phyloP scores from a whole-genome alignment of 92 coral and sea anemone species.

The Umimayanthus chanpuru region DNA sequence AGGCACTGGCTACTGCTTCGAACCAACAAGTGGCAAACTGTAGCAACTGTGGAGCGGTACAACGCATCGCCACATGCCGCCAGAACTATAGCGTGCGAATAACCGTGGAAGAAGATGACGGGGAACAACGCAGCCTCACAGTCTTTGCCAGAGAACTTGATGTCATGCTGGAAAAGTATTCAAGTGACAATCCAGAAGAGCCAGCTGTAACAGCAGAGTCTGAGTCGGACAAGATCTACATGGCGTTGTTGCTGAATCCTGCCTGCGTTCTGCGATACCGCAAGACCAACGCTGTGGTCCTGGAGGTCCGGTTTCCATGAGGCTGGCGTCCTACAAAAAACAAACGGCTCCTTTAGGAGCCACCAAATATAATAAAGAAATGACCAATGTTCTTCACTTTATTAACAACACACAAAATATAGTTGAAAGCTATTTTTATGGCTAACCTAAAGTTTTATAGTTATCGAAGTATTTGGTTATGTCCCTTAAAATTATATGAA shows the following conservation, averaged over 20 bases:
- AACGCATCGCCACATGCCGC: not conserved
- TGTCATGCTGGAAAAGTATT: not conserved
- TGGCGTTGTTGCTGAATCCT: not conserved
- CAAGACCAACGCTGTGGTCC: not conserved
- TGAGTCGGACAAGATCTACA: not conserved
- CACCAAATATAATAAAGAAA: conserved; percentile 52
- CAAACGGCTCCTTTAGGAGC: conserved; percentile 91
- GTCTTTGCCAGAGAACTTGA: not conserved
- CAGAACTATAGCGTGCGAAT: not conserved
- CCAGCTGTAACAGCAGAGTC: not conserved
- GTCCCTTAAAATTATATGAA: too few relatives aligned
- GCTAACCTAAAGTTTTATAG: too few relatives aligned
- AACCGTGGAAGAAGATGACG: not conserved
- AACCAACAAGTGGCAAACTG: not conserved
- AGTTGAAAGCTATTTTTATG: too few relatives aligned
- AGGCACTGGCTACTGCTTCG: not conserved
- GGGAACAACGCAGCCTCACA: not conserved
- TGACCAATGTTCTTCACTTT: not conserved
- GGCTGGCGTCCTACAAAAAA: not conserved
- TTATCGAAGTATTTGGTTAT: too few relatives aligned
- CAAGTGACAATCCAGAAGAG: not conserved
- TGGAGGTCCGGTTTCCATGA: not conserved
- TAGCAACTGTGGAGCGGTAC: not conserved
- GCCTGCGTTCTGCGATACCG: not conserved
- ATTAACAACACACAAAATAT: too few relatives aligned